A percentile compares a stretch with the other conserved stretches of the same genome.
Conservation (phyloP, 2,888 invertebrate species). For the Rhamnusium bicolor region DNA sequence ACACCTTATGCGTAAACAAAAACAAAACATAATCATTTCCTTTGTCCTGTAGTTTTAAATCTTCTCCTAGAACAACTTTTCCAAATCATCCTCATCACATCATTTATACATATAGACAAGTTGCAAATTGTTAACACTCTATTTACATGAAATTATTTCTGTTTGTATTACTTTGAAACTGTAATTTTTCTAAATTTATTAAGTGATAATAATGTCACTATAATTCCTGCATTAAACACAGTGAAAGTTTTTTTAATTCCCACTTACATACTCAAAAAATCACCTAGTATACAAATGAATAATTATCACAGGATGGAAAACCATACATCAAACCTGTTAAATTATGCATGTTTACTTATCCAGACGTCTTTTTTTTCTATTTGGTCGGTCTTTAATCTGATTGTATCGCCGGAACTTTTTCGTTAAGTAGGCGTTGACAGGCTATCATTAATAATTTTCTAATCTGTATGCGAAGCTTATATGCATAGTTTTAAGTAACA, state of each 20-base stretch:
- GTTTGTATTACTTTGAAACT: no score
- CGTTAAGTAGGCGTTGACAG: constrained; percentile 61
- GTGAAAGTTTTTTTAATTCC: neutral
- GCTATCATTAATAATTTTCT: constrained; percentile 60
- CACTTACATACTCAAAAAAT: constrained; percentile 13
- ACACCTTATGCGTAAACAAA: no score
- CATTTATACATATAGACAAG: no score
- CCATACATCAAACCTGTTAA: constrained; percentile 55
- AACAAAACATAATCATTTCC: no score
- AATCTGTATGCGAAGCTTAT: constrained; percentile 45
- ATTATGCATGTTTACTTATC: constrained; percentile 49
- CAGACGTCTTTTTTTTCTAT: constrained; percentile 41
- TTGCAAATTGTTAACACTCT: no score
- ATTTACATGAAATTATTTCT: no score
- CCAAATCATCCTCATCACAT: no score
- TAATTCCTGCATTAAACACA: neutral
- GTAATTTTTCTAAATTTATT: no score
- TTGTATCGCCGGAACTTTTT: constrained; percentile 56
- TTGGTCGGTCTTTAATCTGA: constrained; percentile 52
- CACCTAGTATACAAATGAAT: constrained; percentile 45
- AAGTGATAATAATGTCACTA: neutral
- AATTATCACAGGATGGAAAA: constrained; percentile 47
- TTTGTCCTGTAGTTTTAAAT: no score
- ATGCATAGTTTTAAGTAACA: constrained; percentile 49
- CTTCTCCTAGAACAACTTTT: no score